Conservation (phyloP, 1,140 invertebrate species). For the Laupala kohalensis region DNA sequence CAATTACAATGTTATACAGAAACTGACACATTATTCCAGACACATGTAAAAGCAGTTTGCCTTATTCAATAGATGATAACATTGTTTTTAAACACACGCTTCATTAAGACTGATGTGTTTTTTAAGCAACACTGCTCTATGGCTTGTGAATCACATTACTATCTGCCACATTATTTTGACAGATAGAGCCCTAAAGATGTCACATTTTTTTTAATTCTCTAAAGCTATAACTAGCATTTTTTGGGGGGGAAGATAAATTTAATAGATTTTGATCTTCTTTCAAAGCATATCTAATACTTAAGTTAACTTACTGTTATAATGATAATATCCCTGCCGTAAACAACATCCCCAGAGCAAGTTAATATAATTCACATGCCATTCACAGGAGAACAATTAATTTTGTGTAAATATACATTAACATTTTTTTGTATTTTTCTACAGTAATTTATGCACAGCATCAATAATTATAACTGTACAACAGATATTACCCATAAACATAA, state of each 20-base stretch:
- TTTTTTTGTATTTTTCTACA: constrained; percentile 8
- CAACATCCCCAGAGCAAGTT: background rate
- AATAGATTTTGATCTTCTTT: background rate
- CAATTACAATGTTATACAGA: background rate
- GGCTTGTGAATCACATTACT: constrained; percentile 8
- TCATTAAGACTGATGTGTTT: background rate
- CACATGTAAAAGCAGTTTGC: background rate
- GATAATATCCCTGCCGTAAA: background rate
- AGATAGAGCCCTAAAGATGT: background rate
- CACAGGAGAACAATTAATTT: constrained; percentile 9
- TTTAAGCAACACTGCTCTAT: constrained; percentile 4
- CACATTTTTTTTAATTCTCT: background rate
- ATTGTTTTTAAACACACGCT: constrained; percentile 1
- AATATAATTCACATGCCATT: constrained; percentile 13
- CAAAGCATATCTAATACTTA: background rate
- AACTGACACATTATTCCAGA: background rate
- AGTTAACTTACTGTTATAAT: too few species aligned
- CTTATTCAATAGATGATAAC: background rate
- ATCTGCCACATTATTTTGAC: background rate
- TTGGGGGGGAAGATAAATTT: background rate
- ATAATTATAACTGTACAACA: constrained; percentile 10
- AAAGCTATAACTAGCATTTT: background rate
- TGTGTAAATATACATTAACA: constrained; percentile 10
- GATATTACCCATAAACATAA: constrained; percentile 12
- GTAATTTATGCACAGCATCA: constrained; percentile 11